Base-by-base conservation (phyloP, 1,140 invertebrate genomes). In the Telenomus remus region DNA sequence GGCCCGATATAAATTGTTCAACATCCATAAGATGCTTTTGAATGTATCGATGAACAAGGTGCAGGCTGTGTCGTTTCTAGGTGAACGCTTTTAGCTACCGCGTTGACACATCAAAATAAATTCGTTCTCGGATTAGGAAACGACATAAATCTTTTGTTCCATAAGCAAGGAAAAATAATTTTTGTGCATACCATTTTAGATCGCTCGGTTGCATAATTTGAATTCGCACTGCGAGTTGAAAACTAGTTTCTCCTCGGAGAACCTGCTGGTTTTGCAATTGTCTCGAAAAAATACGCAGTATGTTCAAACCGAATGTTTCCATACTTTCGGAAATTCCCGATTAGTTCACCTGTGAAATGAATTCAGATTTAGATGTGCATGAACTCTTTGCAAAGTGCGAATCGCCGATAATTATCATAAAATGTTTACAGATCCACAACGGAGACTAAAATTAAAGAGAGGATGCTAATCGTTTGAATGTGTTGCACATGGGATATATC, bases 31-130 rank as follows among this genome's bases (percentile, higher is more conserved):
- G 12, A 2, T 3, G 43, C 13, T 44, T 44, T 57, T 57, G 34
- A 57, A 47, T 16, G 7, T 47, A 33, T 48, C 44, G 13, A 47
- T 47, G 55, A 16, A 10, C 55, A 57, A 57, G 55, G 55, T 57
- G 55, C 33, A 11, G 0, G 43, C 55, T 57, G 55, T 57, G 37
- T 57, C 33, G 33, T 27, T 57, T 47, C 33, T 27, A 57, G 44
- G 55, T 57, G 55, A 47, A 57, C 4, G 43, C 7, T 35, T 43
- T 1, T 53, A 51, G 49, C 35, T 53, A 44, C 43, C 9, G 37
- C 43, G 12, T 12, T 44, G n/a, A 44, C 43, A 44, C 43, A 44
- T 13, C 3, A 44, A 13, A 44, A 4, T 44, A 44, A 44, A 44
- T 44, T 44, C 11, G 12, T 44, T 44, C 12, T 13, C n/a, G 12